These are phyloP conservation scores for Craseonycteris thonglongyai DNA, from an alignment of 2,113 vertebrate species.

Conservation along the genomic window DNA sequence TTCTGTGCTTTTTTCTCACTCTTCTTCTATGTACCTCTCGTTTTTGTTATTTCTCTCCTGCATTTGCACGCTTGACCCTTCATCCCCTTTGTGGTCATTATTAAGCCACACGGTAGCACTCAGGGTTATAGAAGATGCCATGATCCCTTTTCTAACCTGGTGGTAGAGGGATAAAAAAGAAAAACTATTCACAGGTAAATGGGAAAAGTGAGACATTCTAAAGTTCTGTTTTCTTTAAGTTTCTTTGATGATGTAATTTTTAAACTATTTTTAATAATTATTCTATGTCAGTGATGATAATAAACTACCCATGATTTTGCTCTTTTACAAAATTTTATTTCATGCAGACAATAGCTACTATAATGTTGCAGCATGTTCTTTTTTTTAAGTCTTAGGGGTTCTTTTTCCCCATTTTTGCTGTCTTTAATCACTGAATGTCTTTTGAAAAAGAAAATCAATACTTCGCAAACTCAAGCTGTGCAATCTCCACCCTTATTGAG, in stretches of 20 bases:
- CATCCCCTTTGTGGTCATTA: background rate
- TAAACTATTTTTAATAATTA: background rate
- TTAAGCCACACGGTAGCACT: background rate
- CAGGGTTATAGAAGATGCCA: background rate
- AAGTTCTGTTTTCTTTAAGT: background rate
- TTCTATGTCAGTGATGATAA: background rate
- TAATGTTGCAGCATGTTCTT: background rate
- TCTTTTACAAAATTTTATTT: background rate
- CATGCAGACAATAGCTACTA: background rate
- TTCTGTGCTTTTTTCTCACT: background rate
- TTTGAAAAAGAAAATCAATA: conserved; percentile 57
- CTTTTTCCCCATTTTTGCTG: background rate
- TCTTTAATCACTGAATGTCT: conserved; percentile 47
- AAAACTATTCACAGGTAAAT: background rate
- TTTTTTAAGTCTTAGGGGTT: background rate
- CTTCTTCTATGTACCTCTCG: background rate
- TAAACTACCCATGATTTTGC: background rate
- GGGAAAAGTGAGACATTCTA: background rate
- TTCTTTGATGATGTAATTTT: background rate
- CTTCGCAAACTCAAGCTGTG: conserved; percentile 46
- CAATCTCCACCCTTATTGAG: conserved; percentile 40
- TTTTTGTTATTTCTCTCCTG: background rate
- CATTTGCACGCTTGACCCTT: background rate
- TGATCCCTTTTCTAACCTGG: background rate
- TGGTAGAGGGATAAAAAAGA: background rate